Evolutionary conservation across 2,888 invertebrate genomes (phyloP), one percentile per base, ranked within the genome.

Genomic region (Microplitis manilae): DNA sequence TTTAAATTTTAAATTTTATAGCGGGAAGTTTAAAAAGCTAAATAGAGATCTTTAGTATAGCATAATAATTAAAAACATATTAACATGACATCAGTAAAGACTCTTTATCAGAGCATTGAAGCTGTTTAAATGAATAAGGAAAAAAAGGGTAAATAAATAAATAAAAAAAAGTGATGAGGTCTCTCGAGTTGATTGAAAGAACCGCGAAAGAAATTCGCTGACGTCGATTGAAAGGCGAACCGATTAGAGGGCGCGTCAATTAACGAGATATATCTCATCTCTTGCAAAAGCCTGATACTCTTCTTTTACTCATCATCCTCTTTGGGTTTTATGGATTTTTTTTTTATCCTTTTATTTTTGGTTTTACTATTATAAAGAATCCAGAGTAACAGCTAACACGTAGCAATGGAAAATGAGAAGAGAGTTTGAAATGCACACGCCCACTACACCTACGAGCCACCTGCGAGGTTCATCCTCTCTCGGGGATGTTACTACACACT

Each of bases 401-500:
- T 73, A 67, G 73, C 73, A 59, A 65, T 68, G 40, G 74, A 75
- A 72, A 75, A 76, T 67, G 73, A 60, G 70, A 69, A 40, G 74
- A 74, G 74, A 75, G 78, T 70, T 75, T 69, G 70, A 77, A 77
- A 79, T 77, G 75, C 72, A 50, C 77, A 74, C 79, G 77, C 78
- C 69, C 77, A 77, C 50, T 50, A 50, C 50, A 50, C 70, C 73
- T 73, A 80, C 73, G 76, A 78, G 79, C 79, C 79, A 80, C 79
- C 80, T 79, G 80, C 79, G 77, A 75, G 77, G 64, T 72, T 76
- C 73, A 74, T 71, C 72, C 72, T 50, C 50, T 73, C 75, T 69
- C n/a, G 65, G 71, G 77, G 77, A 77, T 79, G 77, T 77, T 77
- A 68, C 77, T 70, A 70, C 65, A 40, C 75, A 70, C 60, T 61